Evolutionary conservation across 2,888 invertebrate species (phyloP).

Genomic region (Cerceris rybyensis): DNA sequence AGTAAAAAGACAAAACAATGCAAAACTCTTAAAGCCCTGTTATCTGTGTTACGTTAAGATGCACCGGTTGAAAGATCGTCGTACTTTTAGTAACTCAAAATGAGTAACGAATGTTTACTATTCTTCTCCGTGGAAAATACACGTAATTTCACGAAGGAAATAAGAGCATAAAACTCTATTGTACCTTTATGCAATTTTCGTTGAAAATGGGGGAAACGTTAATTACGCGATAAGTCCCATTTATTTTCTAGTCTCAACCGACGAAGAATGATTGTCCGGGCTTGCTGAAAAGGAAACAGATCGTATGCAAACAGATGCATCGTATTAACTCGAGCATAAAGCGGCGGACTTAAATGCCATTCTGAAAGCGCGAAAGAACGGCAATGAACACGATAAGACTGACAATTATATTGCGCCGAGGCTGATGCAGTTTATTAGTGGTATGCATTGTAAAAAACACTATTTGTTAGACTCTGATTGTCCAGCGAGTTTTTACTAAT

Average conservation of each 20-base stretch:
- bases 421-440: too few relatives aligned
- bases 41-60: not conserved
- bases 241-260: not conserved
- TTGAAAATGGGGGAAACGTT: conserved; percentile 1
- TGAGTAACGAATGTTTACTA: not conserved
- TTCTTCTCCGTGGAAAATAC: not conserved
- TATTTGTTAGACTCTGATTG: too few relatives aligned
- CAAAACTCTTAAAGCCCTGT: too few relatives aligned
- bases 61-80: not conserved
- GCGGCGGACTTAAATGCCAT: not conserved
- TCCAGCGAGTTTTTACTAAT: too few relatives aligned
- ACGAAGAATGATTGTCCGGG: not conserved
- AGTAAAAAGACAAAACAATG: too few relatives aligned
- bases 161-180: not conserved
- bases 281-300: not conserved
- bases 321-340: not conserved
- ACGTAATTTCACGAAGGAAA: conserved; percentile 2
- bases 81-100: not conserved
- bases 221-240: not conserved
- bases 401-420: too few relatives aligned
- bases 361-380: too few relatives aligned
- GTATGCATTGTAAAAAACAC: too few relatives aligned
- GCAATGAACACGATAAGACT: too few relatives aligned
- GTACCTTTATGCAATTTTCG: conserved; percentile 1
- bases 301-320: too few relatives aligned